Percentiles rank a stretch among this genome's conserved stretches.
These are phyloP conservation scores for Prunella fulvescens DNA, from an alignment of 2,113 vertebrate genomes.

Conservation along the genomic window DNA sequence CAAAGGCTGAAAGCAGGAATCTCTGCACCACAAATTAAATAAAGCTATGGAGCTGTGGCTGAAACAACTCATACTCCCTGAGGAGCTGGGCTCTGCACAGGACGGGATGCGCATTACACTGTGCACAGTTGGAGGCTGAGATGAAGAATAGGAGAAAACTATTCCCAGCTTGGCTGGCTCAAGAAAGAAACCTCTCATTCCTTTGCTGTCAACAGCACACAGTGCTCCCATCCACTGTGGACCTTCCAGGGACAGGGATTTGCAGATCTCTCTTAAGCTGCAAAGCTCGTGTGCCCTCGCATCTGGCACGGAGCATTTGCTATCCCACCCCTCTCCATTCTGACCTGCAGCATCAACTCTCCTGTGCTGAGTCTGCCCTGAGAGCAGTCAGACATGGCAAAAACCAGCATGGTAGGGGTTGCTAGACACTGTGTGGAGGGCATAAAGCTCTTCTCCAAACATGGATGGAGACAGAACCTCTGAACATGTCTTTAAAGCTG, in stretches of 20 bases:
- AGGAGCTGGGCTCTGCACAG: background rate
- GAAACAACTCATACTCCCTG: background rate
- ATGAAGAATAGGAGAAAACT: background rate
- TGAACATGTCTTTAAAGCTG: background rate
- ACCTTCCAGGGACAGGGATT: background rate
- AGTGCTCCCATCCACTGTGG: background rate
- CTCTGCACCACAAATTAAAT: background rate
- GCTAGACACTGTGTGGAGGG: background rate
- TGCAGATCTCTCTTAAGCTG: background rate
- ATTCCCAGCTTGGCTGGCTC: background rate
- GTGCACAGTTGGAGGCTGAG: background rate
- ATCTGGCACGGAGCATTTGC: background rate
- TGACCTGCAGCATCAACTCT: background rate
- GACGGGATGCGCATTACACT: background rate
- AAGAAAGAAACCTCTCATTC: background rate
- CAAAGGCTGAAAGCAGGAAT: background rate
- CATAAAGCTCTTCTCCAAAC: background rate
- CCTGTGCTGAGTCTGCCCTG: background rate
- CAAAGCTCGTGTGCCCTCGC: rapidly evolving
- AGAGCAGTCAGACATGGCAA: rapidly evolving
- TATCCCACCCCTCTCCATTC: background rate
- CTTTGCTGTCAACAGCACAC: background rate
- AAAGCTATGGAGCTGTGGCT: background rate
- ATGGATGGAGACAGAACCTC: background rate
- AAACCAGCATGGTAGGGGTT: background rate